Evolutionary conservation across 2,888 invertebrate species (phyloP).

Genomic region (Heliconius aoede): DNA sequence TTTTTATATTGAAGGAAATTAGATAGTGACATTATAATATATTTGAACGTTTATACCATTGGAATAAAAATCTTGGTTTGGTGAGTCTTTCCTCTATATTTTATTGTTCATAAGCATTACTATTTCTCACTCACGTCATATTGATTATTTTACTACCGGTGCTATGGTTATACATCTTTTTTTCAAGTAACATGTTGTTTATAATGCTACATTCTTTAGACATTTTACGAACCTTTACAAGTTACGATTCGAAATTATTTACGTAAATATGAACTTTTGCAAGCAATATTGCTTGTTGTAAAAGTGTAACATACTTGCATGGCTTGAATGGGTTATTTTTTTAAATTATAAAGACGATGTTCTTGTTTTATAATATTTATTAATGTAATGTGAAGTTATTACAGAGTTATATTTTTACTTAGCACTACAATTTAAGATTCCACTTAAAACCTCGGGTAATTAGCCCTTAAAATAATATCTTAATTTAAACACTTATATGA

Average conservation of each 20-base stretch:
- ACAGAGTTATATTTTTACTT: too few species aligned
- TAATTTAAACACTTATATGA: too few species aligned
- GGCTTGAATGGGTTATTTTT: not conserved
- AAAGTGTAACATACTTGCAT: not conserved
- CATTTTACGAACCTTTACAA: not conserved
- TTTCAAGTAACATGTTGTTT: not conserved
- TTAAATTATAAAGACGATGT: not conserved
- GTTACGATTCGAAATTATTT: not conserved
- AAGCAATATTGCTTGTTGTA: not conserved
- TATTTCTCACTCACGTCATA: conserved; percentile 55
- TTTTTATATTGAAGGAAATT: conserved; percentile 50
- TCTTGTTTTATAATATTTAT: not conserved
- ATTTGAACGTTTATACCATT: conserved; percentile 25
- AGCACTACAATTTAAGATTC: too few species aligned
- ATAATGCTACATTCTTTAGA: conserved; percentile 4
- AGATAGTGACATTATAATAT: conserved; percentile 21
- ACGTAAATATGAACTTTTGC: not conserved
- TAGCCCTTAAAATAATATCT: too few species aligned
- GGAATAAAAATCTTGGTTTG: conserved; percentile 25
- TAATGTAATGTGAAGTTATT: too few species aligned
- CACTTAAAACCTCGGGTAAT: too few species aligned
- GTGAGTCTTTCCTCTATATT: conserved; percentile 40
- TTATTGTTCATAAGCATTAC: conserved; percentile 25
- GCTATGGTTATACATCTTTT: conserved; percentile 10
- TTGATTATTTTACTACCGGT: conserved; percentile 54